Evolutionary conservation across 2,113 vertebrate species (phyloP).

Genomic region (Colistium nudipinnis): DNA sequence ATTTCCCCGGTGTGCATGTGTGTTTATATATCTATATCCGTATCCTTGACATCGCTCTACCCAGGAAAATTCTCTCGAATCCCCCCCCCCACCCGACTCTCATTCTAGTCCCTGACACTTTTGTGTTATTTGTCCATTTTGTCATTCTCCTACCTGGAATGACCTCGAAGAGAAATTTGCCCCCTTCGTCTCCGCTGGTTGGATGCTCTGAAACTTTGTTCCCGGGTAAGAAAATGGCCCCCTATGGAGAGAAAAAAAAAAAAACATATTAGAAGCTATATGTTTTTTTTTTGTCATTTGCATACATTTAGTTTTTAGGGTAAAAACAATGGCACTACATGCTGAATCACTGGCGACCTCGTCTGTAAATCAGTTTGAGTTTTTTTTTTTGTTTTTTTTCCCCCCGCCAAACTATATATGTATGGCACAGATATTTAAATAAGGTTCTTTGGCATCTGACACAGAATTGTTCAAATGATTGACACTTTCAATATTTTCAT

Average conservation of each 20-base stretch:
- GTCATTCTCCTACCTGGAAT: constrained; percentile 90
- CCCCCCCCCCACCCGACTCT: constrained; percentile 2
- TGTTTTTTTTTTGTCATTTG: no score
- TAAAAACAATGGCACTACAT: neutral
- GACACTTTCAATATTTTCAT: neutral
- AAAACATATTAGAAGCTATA: neutral
- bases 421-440: neutral
- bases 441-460: neutral
- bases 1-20: constrained; percentile 15
- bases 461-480: neutral
- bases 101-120: constrained; percentile 21
- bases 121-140: neutral
- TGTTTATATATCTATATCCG: constrained; percentile 54
- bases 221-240: constrained; percentile 91
- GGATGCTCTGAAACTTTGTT: constrained; percentile 96
- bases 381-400: neutral
- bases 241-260: constrained; percentile 78
- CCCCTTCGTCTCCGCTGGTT: constrained; percentile 90
- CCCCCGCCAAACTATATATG: neutral
- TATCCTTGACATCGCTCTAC: constrained; percentile 38
- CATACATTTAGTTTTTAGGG: no score
- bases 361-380: neutral
- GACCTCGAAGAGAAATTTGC: constrained; percentile 97
- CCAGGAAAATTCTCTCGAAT: constrained; percentile 33
- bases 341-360: neutral